Base-by-base conservation (phyloP, 23 tunicate species). In the Diplosoma virens region DNA sequence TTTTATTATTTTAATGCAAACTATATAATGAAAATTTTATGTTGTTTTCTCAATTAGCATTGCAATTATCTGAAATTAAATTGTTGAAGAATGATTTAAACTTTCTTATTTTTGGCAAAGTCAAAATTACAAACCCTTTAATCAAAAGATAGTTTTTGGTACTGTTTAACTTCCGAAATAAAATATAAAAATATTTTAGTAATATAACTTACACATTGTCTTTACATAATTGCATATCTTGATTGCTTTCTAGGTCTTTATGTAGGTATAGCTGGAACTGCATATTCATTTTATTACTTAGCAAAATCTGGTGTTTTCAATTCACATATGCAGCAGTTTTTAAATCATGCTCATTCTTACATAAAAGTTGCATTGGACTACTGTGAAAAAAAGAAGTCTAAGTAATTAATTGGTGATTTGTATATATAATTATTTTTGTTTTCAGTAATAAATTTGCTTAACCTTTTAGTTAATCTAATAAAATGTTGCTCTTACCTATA, bases 181-280 rank as follows among this genome's bases (percentile, higher is more conserved):
- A n/a, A n/a, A n/a, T n/a, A n/a, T n/a, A n/a, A n/a, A n/a, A n/a
- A n/a, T n/a, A n/a, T n/a, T n/a, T n/a, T n/a, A n/a, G n/a, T n/a
- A n/a, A n/a, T n/a, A n/a, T n/a, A n/a, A n/a, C n/a, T n/a, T n/a
- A n/a, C n/a, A n/a, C n/a, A n/a, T n/a, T n/a, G n/a, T n/a, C n/a
- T n/a, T n/a, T n/a, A n/a, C n/a, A n/a, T n/a, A n/a, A n/a, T n/a
- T n/a, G n/a, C n/a, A n/a, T n/a, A 0, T 41, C 14, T 41, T 20
- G 17, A 56, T n/a, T 26, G 17, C 9, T 61, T 54, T 76, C 32
- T 33, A 85, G 90, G 90, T 24, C 25, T 85, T 2, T 85, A 85
- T 58, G 77, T 70, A 3, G 90, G 90, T 0, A 23, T 47, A 6
- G 83, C 79, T 34, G 90, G 90, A 52, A 46, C 70, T 18, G 83